Percentiles rank a stretch among this genome's conserved stretches.
Conservation (phyloP, 2,888 invertebrate species). For the Minunthozetes semirufus region DNA sequence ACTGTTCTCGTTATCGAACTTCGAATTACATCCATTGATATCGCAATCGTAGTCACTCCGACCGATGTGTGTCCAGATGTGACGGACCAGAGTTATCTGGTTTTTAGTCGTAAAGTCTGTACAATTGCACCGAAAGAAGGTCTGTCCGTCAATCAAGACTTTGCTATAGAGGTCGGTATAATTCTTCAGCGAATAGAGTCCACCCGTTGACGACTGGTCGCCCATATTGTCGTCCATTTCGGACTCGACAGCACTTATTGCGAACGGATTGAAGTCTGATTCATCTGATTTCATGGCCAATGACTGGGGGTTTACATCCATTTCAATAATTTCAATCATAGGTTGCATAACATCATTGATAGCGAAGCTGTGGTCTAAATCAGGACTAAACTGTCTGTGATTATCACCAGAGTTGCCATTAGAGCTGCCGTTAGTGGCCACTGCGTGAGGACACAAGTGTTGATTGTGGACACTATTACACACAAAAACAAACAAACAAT, state of each 20-base stretch:
- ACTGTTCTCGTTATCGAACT: slow-evolving; percentile 32
- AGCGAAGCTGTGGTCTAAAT: neutral
- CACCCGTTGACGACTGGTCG: slow-evolving; percentile 2
- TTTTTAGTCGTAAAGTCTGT: slow-evolving; percentile 30
- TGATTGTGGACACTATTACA: slow-evolving; percentile 29
- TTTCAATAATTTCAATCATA: slow-evolving; percentile 27
- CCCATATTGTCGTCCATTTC: neutral
- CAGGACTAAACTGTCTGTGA: neutral
- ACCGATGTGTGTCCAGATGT: slow-evolving; percentile 33
- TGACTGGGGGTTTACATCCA: neutral
- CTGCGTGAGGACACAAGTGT: slow-evolving; percentile 32
- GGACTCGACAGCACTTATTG: neutral
- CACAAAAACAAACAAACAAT: neutral
- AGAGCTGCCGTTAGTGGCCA: slow-evolving; percentile 4
- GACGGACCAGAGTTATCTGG: slow-evolving; percentile 33
- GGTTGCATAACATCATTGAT: neutral
- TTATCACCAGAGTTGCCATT: neutral
- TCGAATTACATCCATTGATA: slow-evolving; percentile 21
- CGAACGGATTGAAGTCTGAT: neutral
- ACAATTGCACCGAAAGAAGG: slow-evolving; percentile 26
- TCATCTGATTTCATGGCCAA: neutral
- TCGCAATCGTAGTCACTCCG: slow-evolving; percentile 17
- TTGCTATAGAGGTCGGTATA: slow-evolving; percentile 25
- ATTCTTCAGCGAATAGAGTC: slow-evolving; percentile 33
- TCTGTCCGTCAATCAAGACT: neutral